A percentile compares a stretch with the other conserved stretches of the same genome.
Conservation (phyloP, 2,113 vertebrate species). For the Capra hircus region DNA sequence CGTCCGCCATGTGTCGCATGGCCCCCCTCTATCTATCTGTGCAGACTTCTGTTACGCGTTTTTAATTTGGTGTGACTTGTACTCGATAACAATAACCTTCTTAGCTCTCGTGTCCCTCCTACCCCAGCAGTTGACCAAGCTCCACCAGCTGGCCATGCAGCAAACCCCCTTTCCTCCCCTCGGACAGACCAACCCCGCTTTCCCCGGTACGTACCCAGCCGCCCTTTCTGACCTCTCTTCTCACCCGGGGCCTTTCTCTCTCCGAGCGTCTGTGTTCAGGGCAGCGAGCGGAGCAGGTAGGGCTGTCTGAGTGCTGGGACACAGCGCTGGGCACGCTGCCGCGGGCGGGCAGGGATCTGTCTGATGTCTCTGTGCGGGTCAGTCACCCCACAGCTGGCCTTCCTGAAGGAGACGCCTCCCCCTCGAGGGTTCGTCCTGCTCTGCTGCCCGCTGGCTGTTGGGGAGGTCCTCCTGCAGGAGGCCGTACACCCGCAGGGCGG, state of each 20-base stretch:
- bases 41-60: slow-evolving; percentile 79
- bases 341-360: neutral
- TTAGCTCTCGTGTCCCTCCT: slow-evolving; percentile 99
- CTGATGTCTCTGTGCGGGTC: neutral
- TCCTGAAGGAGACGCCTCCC: neutral
- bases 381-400: neutral
- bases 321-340: neutral
- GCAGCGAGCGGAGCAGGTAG: neutral
- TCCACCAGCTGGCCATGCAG: slow-evolving; percentile 99
- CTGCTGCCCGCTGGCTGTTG: neutral
- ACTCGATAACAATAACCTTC: slow-evolving; percentile 94
- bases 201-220: slow-evolving; percentile 99
- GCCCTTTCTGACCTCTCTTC: slow-evolving; percentile 90
- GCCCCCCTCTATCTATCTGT: slow-evolving; percentile 74
- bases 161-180: slow-evolving; percentile 99
- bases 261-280: slow-evolving; percentile 77
- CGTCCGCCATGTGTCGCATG: slow-evolving; percentile 86
- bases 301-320: neutral
- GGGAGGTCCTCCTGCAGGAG: neutral
- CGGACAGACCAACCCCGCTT: slow-evolving; percentile 99
- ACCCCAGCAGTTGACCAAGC: slow-evolving; percentile 99
- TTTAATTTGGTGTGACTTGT: slow-evolving; percentile 88
- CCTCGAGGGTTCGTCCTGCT: neutral
- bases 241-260: slow-evolving; percentile 88
- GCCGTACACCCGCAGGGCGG: neutral